These are phyloP conservation scores for Microcebus griseorufus DNA, from an alignment of 2,113 vertebrate genomes.

Conservation along the genomic window DNA sequence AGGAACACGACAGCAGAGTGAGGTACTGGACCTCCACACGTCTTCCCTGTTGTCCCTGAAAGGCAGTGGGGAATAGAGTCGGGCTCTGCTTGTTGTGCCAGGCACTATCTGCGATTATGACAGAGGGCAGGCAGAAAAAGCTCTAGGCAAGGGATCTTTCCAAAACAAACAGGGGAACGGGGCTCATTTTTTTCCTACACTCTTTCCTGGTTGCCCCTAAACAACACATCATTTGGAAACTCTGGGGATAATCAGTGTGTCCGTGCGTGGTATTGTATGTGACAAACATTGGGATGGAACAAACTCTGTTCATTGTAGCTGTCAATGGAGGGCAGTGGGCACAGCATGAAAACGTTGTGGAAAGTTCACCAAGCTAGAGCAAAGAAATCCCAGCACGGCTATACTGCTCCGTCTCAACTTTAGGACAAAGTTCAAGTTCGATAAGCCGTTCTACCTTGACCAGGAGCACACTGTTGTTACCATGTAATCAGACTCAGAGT, in stretches of 20 bases:
- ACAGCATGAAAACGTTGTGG: neutral
- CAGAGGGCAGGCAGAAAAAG: neutral
- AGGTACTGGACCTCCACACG: neutral
- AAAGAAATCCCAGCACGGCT: neutral
- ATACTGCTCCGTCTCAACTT: neutral
- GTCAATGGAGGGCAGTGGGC: accelerated
- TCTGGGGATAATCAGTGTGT: too few species aligned
- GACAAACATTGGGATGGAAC: neutral
- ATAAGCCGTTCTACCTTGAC: neutral
- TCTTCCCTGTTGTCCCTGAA: neutral
- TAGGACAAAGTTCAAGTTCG: neutral
- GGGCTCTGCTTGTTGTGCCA: accelerated
- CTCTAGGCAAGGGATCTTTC: neutral
- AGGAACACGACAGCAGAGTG: accelerated
- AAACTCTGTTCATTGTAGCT: too few species aligned
- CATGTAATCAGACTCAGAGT: neutral
- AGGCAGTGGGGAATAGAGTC: neutral
- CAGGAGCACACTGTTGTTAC: neutral
- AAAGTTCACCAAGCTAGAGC: neutral
- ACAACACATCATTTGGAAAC: neutral
- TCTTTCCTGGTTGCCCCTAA: neutral
- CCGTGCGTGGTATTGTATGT: accelerated
- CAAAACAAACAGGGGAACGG: neutral
- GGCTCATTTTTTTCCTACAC: neutral
- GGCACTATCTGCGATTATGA: neutral